Evolutionary conservation across 2,888 invertebrate genomes (phyloP).

Genomic region (Xestia xanthographa): DNA sequence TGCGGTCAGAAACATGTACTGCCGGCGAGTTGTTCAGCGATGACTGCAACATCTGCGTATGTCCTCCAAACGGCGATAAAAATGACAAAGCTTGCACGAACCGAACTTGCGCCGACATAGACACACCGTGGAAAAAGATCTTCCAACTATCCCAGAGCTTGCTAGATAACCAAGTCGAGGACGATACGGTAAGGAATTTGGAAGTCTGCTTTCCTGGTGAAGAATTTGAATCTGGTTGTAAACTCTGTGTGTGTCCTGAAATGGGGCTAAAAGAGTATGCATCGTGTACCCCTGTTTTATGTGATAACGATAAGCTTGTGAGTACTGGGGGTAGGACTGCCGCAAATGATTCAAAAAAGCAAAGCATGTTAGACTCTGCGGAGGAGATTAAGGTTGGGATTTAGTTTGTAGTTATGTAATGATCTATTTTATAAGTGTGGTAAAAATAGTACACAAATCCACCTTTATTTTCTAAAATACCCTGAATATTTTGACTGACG

Average conservation of each 20-base stretch:
- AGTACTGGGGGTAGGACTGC: constrained; percentile 53
- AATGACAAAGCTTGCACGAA: constrained; percentile 80
- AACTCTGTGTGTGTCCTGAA: constrained; percentile 85
- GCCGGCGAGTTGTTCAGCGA: constrained; percentile 83
- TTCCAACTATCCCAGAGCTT: constrained; percentile 78
- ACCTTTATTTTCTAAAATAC: not conserved
- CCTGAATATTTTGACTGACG: not conserved
- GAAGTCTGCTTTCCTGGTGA: constrained; percentile 86
- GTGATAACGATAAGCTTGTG: constrained; percentile 62
- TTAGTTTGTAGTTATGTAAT: not conserved
- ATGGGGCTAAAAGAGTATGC: constrained; percentile 83
- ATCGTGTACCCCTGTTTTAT: constrained; percentile 76
- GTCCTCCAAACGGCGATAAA: constrained; percentile 83
- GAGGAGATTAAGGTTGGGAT: not conserved
- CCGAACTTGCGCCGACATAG: constrained; percentile 75
- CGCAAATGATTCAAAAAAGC: constrained; percentile 6
- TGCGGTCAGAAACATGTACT: constrained; percentile 78
- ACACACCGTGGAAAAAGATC: constrained; percentile 77
- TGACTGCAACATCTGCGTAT: constrained; percentile 86
- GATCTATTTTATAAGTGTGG: constrained; percentile 5
- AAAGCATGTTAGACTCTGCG: not conserved
- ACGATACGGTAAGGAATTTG: constrained; percentile 73
- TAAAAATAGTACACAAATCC: not conserved
- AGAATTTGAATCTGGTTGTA: constrained; percentile 83
- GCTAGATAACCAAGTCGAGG: constrained; percentile 68